phyloP scores from a whole-genome alignment of 2,888 invertebrate species.

The Oegoconia quadripuncta region DNA sequence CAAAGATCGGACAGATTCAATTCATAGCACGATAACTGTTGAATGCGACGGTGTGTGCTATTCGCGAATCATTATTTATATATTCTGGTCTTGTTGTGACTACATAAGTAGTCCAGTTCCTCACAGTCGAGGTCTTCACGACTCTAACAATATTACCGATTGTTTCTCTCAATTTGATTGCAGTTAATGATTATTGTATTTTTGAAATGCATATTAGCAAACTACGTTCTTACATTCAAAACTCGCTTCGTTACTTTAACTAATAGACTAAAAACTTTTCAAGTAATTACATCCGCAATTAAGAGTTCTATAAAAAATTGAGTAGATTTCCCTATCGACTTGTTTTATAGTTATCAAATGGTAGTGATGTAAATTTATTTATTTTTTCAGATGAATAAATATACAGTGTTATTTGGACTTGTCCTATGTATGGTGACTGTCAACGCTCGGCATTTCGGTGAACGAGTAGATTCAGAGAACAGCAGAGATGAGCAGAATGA shows the following conservation, averaged over 20 bases:
- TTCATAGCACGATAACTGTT: no score
- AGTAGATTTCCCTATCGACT: constrained; percentile 13
- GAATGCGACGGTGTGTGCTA: no score
- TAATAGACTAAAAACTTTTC: background rate
- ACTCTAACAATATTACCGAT: no score
- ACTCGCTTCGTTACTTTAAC: background rate
- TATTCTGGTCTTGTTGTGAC: no score
- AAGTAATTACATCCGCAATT: constrained; percentile 16
- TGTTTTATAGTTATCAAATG: background rate
- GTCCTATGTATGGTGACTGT: constrained; percentile 38
- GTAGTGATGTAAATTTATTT: constrained; percentile 13
- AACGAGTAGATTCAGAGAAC: constrained; percentile 32
- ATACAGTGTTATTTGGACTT: constrained; percentile 34
- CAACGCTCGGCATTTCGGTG: constrained; percentile 38
- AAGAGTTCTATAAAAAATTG: constrained; percentile 12
- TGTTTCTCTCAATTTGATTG: no score
- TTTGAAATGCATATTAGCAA: no score
- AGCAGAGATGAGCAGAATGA: constrained; percentile 26
- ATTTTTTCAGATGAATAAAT: constrained; percentile 55
- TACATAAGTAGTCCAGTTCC: no score
- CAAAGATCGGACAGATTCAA: no score
- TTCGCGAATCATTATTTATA: no score
- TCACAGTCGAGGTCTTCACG: no score
- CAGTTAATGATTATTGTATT: no score
- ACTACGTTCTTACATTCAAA: background rate